Evolutionary conservation across 37 sponge, comb jelly and placozoan genomes (phyloP).

Genomic region (Oscarella lobularis): DNA sequence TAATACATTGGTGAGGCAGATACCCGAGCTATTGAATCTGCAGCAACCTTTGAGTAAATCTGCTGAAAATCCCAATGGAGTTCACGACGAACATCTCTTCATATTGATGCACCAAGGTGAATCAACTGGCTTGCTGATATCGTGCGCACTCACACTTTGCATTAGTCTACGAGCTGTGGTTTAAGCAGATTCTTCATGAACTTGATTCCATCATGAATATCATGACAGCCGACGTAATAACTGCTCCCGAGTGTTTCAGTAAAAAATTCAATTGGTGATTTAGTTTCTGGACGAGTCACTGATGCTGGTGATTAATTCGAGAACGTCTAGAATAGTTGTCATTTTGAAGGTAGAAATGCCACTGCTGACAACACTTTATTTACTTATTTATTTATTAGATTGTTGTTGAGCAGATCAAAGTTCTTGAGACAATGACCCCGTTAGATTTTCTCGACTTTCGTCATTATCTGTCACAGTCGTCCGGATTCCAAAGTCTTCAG

Average conservation of each 20-base stretch:
- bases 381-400: background rate
- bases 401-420: constrained; percentile 18
- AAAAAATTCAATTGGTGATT: background rate
- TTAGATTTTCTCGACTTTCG: constrained; percentile 38
- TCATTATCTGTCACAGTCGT: constrained; percentile 31
- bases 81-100: constrained; percentile 50
- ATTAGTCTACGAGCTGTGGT: constrained; percentile 45
- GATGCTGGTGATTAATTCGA: constrained; percentile 23
- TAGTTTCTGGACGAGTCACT: constrained; percentile 27
- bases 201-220: constrained; percentile 35
- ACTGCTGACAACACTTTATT: too few species aligned
- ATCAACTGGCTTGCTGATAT: background rate
- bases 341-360: constrained; percentile 41
- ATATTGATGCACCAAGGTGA: constrained; percentile 55
- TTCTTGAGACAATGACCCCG: constrained; percentile 49
- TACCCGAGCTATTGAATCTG: background rate
- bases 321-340: constrained; percentile 23
- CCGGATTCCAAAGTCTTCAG: constrained; percentile 52
- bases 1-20: too few species aligned
- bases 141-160: background rate
- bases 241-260: too few species aligned
- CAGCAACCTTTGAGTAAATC: background rate
- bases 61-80: background rate
- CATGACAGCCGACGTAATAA: constrained; percentile 7
- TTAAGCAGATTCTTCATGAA: constrained; percentile 41